These are phyloP conservation scores for Heliconius eleuchia DNA, from an alignment of 1,140 invertebrate genomes.

Conservation along the genomic window DNA sequence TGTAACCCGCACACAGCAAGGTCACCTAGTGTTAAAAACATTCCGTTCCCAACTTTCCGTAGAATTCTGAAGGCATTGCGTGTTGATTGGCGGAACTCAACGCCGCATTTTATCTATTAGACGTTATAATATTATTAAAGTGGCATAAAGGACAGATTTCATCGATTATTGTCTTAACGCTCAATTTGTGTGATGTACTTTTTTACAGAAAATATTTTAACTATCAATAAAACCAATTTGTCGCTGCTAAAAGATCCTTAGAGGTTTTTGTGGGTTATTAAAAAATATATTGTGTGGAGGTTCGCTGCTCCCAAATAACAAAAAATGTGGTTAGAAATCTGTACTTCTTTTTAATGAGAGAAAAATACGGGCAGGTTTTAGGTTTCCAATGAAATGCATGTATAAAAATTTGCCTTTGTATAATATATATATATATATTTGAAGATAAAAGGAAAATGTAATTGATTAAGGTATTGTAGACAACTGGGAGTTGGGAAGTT, in stretches of 20 bases:
- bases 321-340: constrained; percentile 8
- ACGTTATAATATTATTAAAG: constrained; percentile 30
- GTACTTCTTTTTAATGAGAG: not conserved
- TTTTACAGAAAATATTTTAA: constrained; percentile 40
- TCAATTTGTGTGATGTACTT: constrained; percentile 35
- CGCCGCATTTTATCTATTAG: constrained; percentile 25
- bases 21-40: no score
- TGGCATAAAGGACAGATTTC: constrained; percentile 22
- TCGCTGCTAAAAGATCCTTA: constrained; percentile 27
- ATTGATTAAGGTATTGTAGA: not conserved
- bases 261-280: constrained; percentile 26
- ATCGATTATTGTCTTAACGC: constrained; percentile 39
- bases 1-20: no score
- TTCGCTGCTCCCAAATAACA: constrained; percentile 30
- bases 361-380: constrained; percentile 1
- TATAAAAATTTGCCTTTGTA: not conserved
- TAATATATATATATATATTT: not conserved
- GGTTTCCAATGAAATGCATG: not conserved
- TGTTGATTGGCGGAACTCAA: no score
- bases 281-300: constrained; percentile 27
- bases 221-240: constrained; percentile 50
- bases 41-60: no score
- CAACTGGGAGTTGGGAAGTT: not conserved
- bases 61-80: no score
- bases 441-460: not conserved